Evolutionary conservation across 2,888 invertebrate species (phyloP).

Genomic region (Ectobius pallidus): DNA sequence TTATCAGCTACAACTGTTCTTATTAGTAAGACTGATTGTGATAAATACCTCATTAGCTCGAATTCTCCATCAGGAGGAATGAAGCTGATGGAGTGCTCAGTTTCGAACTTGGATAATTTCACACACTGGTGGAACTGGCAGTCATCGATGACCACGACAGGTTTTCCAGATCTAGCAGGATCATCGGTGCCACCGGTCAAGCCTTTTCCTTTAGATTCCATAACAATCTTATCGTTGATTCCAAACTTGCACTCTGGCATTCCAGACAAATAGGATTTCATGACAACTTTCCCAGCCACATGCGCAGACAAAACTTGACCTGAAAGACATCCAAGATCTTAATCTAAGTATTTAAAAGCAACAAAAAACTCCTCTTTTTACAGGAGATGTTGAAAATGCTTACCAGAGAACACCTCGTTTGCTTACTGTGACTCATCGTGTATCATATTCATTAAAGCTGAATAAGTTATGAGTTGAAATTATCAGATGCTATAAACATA

Average conservation of each 20-base stretch:
- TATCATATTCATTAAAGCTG: too few species aligned
- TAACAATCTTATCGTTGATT: conserved; percentile 98
- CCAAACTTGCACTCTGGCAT: conserved; percentile 99
- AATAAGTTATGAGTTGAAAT: too few species aligned
- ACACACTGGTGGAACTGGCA: conserved; percentile 99
- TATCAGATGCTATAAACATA: too few species aligned
- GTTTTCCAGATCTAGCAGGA: conserved; percentile 69
- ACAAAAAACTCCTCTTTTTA: too few species aligned
- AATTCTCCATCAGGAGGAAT: conserved; percentile 99
- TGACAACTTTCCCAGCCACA: conserved; percentile 98
- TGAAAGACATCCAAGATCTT: conserved; percentile 52
- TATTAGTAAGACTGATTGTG: too few species aligned
- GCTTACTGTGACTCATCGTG: too few species aligned
- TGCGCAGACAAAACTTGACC: conserved; percentile 98
- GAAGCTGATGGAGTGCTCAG: conserved; percentile 99
- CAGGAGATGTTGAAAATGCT: too few species aligned
- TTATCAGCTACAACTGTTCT: too few species aligned
- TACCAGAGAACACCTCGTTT: too few species aligned
- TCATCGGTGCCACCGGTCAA: conserved; percentile 55
- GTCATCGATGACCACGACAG: conserved; percentile 99
- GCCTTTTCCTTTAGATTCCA: conserved; percentile 91
- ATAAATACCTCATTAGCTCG: conserved; percentile 92
- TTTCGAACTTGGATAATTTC: conserved; percentile 99
- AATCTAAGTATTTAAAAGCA: too few species aligned
- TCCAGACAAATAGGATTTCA: conserved; percentile 99